Base-by-base conservation (phyloP, 2,113 vertebrate species). In the Zosterops japonicus region DNA sequence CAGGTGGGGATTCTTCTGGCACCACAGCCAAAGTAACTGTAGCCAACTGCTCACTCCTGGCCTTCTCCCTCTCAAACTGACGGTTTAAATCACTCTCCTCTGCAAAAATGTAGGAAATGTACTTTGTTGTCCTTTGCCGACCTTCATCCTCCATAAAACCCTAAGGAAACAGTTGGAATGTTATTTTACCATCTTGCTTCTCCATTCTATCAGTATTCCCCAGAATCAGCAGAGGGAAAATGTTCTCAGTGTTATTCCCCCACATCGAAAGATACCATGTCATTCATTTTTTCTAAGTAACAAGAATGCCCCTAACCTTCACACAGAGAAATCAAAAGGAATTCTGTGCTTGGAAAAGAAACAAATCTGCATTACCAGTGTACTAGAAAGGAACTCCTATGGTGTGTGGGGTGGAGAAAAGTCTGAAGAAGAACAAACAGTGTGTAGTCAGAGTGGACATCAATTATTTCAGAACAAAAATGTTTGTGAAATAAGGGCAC, bases 121-220 rank as follows among this genome's bases (percentile, higher is more conserved):
- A 99, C 82, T 99, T 99, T n/a, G 99, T 99, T 4, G 98, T 99
- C 71, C 99, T 98, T 95, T 99, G 99, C 9, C 99, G 98, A 42
- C 99, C 99, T 95, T 98, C 98, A 14, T 99, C 99, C 87, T 98
- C 99, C 99, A 99, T 99, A 95, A 99, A 99, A 6, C 99, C 99
- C 99, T 99, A 67, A 16, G 67, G 61, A 81, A 68, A 82, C 0
- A 81, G 22, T 82, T 44, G 57, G 20, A 87, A 72, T 1, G 4
- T 87, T 70, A 90, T 55, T 89, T 61, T 61, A 39, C 15, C 65
- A 52, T 31, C 14, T 56, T n/a, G 13, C 6, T 57, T 67, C 27
- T 75, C 29, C 20, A 35, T 47, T 75, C 56, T 25, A 28, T 49
- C 49, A 41, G 16, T 42, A 25, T 12, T 64, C 59, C 52, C 35